Base-by-base conservation (phyloP, 2,113 vertebrate species). In the Cryptomyrus ogoouensis region DNA sequence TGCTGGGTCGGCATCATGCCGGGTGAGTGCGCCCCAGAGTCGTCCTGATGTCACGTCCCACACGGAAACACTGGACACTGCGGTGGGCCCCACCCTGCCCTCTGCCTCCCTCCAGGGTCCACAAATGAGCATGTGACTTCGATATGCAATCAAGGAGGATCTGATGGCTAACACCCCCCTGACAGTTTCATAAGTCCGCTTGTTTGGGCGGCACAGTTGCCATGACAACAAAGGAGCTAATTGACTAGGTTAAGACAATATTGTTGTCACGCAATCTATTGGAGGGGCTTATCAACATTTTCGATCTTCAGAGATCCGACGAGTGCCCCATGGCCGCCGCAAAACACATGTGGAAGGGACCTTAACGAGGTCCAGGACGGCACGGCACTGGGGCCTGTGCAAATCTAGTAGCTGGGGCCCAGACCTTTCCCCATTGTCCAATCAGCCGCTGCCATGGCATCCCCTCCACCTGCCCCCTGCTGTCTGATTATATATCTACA, bases 171-270 rank as follows among this genome's bases (percentile, higher is more conserved):
- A 83, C 39, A 21, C 27, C 27, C 35, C 19, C 19, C 39, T 19
- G 39, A n/a, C 5, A 10, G 13, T 13, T 88, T 46, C 87, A 42
- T 15, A 87, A 31, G 27, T 88, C 35, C 10, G 7, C 87, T 35
- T 8, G 13, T 3, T 58, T 21, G 19, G 87, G 24, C 3, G 5
- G 56, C 62, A 42, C n/a, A 66, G 58, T 88, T 27, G 8, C 49
- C 56, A 88, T 88, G 87, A 88, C 56, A 88, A 88, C 56, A 88
- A 66, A 44, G 56, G 56, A 39, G 17, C 19, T 62, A 66, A 88
- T 66, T 62, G 56, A 44, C 53, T 66, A 66, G 87, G 49, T 62
- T 88, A 42, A 44, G 87, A 44, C 21, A 39, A 88, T 66, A 44
- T n/a, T 39, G 53, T 66, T 44, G 31, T n/a, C 56, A 17, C 1